phyloP scores from a whole-genome alignment of 2,797 vertebrate species.

The Etheostoma nigrum region DNA sequence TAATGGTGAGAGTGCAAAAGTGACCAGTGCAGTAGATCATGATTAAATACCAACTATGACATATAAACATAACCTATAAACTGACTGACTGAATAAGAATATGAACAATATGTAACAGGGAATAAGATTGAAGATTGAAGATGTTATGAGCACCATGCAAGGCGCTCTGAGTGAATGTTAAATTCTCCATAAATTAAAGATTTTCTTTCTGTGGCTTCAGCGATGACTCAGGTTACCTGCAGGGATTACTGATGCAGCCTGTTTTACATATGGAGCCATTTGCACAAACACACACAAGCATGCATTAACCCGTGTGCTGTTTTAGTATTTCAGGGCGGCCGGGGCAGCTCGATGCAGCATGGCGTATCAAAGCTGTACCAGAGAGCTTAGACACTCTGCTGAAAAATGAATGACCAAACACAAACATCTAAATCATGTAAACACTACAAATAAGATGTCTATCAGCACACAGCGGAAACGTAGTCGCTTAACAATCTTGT shows the following conservation, averaged over 20 bases:
- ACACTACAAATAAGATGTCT: constrained; percentile 69
- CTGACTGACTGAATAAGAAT: too few relatives aligned
- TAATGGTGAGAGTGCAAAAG: too few relatives aligned
- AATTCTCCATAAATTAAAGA: constrained; percentile 31
- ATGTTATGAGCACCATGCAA: too few relatives aligned
- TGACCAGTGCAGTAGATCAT: too few relatives aligned
- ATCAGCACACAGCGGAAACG: constrained; percentile 42
- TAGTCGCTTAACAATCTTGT: constrained; percentile 49
- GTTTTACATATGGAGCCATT: not conserved
- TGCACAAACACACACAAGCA: not conserved
- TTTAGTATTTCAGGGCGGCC: constrained; percentile 1
- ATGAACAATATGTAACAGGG: too few relatives aligned
- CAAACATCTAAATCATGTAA: constrained; percentile 70
- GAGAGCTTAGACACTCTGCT: constrained; percentile 51
- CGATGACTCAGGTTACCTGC: constrained; percentile 1
- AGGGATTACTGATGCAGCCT: constrained; percentile 15
- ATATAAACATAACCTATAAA: too few relatives aligned
- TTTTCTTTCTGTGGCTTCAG: constrained; percentile 16
- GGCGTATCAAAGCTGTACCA: constrained; percentile 58
- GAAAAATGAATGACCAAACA: constrained; percentile 71
- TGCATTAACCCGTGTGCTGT: not conserved
- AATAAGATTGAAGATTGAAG: too few relatives aligned
- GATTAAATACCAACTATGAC: too few relatives aligned
- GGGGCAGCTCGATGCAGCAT: constrained; percentile 48
- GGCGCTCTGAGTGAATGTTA: constrained; percentile 7